phyloP scores from a whole-genome alignment of 2,113 vertebrate genomes.

The Sylvia atricapilla region DNA sequence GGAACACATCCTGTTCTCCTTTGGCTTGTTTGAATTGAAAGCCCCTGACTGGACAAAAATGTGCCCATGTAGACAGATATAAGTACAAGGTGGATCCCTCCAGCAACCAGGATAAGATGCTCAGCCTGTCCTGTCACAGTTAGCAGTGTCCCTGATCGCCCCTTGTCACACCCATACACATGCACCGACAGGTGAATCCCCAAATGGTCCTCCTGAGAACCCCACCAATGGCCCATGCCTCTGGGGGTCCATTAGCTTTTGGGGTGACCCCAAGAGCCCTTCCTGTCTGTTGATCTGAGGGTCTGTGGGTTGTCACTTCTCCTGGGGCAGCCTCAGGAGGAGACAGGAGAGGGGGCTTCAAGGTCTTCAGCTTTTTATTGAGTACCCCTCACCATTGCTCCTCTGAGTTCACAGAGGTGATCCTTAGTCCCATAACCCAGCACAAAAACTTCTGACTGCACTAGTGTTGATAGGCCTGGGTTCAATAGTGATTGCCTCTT shows the following conservation, averaged over 20 bases:
- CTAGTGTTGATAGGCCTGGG: background rate
- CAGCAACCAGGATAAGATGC: background rate
- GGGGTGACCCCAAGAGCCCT: background rate
- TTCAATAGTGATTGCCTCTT: background rate
- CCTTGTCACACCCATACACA: background rate
- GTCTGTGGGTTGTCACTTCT: background rate
- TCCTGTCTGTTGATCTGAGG: background rate
- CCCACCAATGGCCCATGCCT: accelerated
- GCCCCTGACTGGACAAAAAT: background rate
- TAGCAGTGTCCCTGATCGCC: accelerated
- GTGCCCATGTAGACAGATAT: accelerated
- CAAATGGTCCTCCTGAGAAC: background rate
- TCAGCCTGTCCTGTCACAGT: background rate
- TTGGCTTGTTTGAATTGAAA: background rate
- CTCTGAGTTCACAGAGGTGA: background rate
- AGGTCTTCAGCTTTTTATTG: background rate
- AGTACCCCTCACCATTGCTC: background rate
- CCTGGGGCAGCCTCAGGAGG: background rate
- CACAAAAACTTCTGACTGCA: background rate
- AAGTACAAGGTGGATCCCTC: background rate
- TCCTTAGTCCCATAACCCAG: background rate
- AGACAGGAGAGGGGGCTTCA: background rate
- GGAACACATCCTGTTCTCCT: accelerated
- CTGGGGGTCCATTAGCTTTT: background rate
- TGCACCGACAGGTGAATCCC: background rate